phyloP scores from a whole-genome alignment of 37 sponge, comb jelly and placozoan genomes.

The Eunapius fragilis region DNA sequence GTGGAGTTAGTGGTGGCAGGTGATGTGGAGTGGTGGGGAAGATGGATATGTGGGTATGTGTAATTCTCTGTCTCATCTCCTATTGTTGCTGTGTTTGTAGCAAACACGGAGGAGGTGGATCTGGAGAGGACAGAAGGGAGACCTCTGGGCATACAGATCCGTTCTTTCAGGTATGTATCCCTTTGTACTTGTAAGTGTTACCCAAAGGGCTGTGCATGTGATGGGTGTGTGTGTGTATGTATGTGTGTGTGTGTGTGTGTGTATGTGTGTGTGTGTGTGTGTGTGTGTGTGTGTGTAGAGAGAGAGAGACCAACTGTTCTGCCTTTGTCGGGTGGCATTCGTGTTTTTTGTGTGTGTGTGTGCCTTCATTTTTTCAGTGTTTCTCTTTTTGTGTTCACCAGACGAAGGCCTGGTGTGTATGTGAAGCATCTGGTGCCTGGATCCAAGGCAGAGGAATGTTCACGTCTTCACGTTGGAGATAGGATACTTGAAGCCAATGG shows the following conservation, averaged over 20 bases:
- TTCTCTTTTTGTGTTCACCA: not conserved
- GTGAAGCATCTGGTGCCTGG: constrained; percentile 61
- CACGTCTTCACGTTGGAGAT: constrained; percentile 56
- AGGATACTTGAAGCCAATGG: constrained; percentile 80
- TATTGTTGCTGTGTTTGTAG: not conserved
- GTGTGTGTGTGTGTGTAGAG: no score
- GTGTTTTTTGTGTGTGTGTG: no score
- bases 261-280: no score
- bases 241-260: no score
- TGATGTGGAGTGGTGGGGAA: no score
- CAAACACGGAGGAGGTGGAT: constrained; percentile 33
- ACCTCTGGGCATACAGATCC: constrained; percentile 58
- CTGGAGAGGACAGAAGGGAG: constrained; percentile 5
- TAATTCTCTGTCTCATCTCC: not conserved
- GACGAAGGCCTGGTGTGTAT: constrained; percentile 63
- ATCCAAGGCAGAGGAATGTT: constrained; percentile 44
- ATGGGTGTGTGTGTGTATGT: no score
- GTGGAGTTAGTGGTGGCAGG: not conserved
- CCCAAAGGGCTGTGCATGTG: no score
- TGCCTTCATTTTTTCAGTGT: no score
- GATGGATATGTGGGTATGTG: not conserved
- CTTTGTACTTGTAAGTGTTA: not conserved
- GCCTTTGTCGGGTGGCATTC: no score
- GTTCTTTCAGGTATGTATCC: constrained; percentile 5
- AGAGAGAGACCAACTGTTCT: no score